These are phyloP conservation scores for Philopotamus ludificatus DNA, from an alignment of 1,140 invertebrate species.

Conservation along the genomic window DNA sequence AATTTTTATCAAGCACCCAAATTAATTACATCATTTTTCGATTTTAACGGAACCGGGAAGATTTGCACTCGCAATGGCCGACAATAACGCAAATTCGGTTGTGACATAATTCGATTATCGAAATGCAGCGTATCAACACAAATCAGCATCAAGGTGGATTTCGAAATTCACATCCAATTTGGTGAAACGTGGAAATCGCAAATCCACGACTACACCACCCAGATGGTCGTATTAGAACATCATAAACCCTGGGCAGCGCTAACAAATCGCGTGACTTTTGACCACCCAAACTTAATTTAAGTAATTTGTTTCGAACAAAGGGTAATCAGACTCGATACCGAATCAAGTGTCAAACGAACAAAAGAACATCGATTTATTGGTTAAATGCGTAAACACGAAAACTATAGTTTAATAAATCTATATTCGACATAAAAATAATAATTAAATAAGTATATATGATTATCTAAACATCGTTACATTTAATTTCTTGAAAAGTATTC, in stretches of 20 bases:
- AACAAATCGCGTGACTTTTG: constrained; percentile 16
- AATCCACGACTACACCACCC: constrained; percentile 10
- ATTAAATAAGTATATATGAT: neutral
- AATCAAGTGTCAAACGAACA: constrained; percentile 25
- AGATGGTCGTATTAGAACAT: constrained; percentile 14
- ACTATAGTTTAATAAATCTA: neutral
- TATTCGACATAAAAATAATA: neutral
- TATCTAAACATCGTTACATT: neutral
- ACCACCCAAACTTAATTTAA: constrained; percentile 3
- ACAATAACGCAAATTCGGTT: no score
- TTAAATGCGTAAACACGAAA: constrained; percentile 4
- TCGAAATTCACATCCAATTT: no score
- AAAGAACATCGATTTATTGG: constrained; percentile 29
- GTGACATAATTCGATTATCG: no score
- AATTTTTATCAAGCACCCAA: no score
- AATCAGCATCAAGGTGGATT: no score
- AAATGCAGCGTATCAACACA: no score
- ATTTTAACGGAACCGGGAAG: no score
- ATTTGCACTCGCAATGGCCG: no score
- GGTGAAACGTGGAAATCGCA: no score
- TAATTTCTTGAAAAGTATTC: neutral
- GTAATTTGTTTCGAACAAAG: constrained; percentile 19
- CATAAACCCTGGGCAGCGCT: constrained; percentile 6
- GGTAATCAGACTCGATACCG: constrained; percentile 16
- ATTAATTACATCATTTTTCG: no score